Evolutionary conservation across 2,888 invertebrate species (phyloP).

Genomic region (Pheosia gnoma): DNA sequence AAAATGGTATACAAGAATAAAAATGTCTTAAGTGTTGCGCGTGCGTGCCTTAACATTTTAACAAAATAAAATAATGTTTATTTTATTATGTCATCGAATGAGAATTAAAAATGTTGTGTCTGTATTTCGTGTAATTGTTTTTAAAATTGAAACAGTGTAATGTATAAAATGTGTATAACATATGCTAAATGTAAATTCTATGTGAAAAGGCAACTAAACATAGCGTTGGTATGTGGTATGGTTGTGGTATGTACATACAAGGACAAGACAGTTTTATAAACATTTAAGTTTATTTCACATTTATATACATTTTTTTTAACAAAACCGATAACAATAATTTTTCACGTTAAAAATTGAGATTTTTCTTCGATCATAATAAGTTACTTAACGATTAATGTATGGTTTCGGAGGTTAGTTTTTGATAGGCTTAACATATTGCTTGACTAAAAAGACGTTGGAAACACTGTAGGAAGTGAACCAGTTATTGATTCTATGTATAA

Average conservation of each 20-base stretch:
- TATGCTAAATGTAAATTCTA: neutral
- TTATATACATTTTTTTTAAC: conserved; percentile 6
- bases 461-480: neutral
- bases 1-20: no score
- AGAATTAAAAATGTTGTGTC: no score
- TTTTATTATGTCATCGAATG: no score
- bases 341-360: neutral
- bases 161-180: neutral
- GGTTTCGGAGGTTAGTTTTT: neutral
- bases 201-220: neutral
- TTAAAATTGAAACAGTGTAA: no score
- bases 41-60: no score
- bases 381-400: conserved; percentile 2
- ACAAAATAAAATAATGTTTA: no score
- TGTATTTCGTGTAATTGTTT: no score
- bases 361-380: neutral
- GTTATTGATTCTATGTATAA: neutral
- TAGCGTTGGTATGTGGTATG: conserved; percentile 1
- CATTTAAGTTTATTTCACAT: conserved; percentile 10
- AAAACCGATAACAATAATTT: conserved; percentile 3
- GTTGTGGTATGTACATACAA: neutral
- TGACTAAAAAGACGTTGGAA: neutral
- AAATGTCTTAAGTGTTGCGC: no score
- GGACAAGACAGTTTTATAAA: conserved; percentile 5
- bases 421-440: neutral